A percentile compares a stretch with the other conserved stretches of the same genome.
These are phyloP conservation scores for Zalophus californianus DNA, from an alignment of 2,797 vertebrate species.

Conservation along the genomic window DNA sequence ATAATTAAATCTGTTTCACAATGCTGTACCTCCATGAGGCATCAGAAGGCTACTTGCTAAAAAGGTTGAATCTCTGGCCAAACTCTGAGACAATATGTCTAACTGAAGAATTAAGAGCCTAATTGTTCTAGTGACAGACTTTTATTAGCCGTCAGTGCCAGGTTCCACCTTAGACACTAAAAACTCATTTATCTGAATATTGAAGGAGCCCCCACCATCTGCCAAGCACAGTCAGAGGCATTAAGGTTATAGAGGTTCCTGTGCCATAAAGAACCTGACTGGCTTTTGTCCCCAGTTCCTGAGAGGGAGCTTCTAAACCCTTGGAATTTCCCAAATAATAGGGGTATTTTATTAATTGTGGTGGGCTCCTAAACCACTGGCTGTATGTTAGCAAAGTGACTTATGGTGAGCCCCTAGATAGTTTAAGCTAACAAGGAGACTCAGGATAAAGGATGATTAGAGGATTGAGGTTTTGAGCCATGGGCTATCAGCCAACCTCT, in stretches of 20 bases:
- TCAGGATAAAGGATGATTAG: background rate
- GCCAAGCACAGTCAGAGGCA: background rate
- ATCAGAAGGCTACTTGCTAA: background rate
- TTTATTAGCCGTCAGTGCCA: background rate
- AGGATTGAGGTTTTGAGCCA: background rate
- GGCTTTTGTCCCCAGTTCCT: background rate
- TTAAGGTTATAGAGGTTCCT: background rate
- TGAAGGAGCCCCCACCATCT: background rate
- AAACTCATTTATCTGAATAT: background rate
- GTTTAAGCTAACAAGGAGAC: background rate
- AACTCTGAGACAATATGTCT: background rate
- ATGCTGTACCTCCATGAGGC: background rate
- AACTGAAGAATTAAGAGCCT: background rate
- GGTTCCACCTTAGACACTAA: background rate
- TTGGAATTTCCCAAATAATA: background rate
- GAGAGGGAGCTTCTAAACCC: background rate
- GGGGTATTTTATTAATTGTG: background rate
- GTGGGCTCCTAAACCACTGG: background rate
- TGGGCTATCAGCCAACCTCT: background rate
- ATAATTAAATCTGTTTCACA: constrained; percentile 37
- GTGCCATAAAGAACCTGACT: background rate
- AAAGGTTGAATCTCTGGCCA: background rate
- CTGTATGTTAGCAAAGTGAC: background rate
- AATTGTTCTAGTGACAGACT: background rate
- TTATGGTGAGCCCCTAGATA: background rate